Conservation (phyloP, 2,113 vertebrate genomes). For the Chiloscyllium plagiosum region DNA sequence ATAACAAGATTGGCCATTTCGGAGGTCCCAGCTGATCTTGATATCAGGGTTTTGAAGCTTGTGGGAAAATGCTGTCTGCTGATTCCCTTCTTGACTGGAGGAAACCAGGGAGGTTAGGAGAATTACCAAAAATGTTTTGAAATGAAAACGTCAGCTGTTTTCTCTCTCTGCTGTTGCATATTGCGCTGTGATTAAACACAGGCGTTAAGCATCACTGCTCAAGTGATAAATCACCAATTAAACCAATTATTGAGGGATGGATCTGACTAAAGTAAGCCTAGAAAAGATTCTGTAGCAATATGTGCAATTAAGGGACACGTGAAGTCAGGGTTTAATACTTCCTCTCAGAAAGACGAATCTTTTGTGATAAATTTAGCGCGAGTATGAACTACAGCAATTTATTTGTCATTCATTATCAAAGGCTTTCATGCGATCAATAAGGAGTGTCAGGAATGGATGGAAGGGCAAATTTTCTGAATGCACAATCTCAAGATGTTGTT, state of each 20-base stretch:
- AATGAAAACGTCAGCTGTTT: not conserved
- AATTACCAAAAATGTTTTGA: not conserved
- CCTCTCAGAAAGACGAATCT: not conserved
- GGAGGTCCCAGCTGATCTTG: too few species aligned
- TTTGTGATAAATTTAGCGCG: not conserved
- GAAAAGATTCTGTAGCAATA: not conserved
- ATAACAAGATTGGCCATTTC: not conserved
- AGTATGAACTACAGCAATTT: not conserved
- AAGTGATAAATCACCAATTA: constrained; percentile 31
- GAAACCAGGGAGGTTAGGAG: not conserved
- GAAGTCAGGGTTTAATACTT: not conserved
- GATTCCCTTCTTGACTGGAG: not conserved
- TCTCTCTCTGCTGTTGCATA: not conserved
- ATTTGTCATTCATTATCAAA: not conserved
- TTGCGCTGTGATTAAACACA: not conserved
- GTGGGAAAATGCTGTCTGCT: not conserved
- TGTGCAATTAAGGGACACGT: constrained; percentile 17
- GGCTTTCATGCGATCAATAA: not conserved
- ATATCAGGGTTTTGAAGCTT: not conserved
- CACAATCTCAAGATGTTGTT: not conserved
- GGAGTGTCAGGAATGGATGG: not conserved
- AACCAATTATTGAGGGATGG: constrained; percentile 8
- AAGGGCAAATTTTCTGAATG: not conserved
- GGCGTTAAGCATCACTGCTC: constrained; percentile 9
- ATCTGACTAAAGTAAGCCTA: constrained; percentile 11